Evolutionary conservation across 2,888 invertebrate genomes (phyloP).

Genomic region (Hedychridium roseum): DNA sequence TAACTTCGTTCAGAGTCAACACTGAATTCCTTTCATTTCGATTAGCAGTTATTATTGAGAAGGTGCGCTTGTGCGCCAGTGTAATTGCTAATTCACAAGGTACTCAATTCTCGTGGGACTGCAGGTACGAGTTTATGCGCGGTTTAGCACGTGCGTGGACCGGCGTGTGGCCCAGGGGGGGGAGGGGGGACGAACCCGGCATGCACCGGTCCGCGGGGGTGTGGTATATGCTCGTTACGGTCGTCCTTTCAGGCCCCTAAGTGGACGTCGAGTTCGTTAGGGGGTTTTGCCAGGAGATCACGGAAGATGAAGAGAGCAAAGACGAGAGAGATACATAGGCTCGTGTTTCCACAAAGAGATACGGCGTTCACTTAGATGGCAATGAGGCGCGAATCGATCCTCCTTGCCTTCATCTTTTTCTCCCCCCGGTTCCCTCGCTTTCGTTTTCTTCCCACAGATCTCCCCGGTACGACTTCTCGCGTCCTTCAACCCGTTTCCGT

Average conservation of each 20-base stretch:
- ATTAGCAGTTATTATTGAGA: too few species aligned
- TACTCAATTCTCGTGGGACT: too few species aligned
- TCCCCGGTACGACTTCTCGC: not conserved
- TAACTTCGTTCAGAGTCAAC: too few species aligned
- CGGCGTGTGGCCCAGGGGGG: slow-evolving; percentile 21
- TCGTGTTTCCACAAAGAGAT: slow-evolving; percentile 53
- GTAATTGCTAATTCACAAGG: too few species aligned
- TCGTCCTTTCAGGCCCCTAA: slow-evolving; percentile 53
- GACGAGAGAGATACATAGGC: slow-evolving; percentile 50
- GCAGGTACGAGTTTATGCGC: too few species aligned
- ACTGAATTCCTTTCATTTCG: too few species aligned
- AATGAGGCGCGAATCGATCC: slow-evolving; percentile 45
- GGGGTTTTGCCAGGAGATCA: slow-evolving; percentile 47
- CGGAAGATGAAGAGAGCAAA: slow-evolving; percentile 53
- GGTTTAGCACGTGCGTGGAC: too few species aligned
- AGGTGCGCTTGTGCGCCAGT: too few species aligned
- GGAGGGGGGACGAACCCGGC: slow-evolving; percentile 25
- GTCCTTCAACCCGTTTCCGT: slow-evolving; percentile 5
- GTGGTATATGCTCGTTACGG: slow-evolving; percentile 51
- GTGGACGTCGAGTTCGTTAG: slow-evolving; percentile 60
- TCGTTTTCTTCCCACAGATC: not conserved
- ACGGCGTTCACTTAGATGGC: slow-evolving; percentile 49
- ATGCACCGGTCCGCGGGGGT: slow-evolving; percentile 37
- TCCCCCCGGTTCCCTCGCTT: slow-evolving; percentile 10
- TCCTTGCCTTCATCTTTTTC: slow-evolving; percentile 14